Evolutionary conservation across 2,797 vertebrate genomes (phyloP).

Genomic region (Neoniphon sammara): DNA sequence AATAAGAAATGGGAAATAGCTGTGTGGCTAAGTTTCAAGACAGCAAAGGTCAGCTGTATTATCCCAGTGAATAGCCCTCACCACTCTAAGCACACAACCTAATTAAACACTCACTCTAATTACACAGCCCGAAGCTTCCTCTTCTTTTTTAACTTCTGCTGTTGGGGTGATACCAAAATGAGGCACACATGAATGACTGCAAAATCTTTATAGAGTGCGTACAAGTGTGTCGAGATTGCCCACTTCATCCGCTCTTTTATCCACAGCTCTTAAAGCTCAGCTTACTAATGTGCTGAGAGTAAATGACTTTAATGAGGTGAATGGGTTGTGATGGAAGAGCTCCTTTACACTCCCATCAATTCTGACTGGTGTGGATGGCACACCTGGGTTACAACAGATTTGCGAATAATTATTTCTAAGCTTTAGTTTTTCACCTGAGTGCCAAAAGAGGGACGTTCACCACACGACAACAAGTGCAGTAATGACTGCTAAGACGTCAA

Average conservation of each 20-base stretch:
- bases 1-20: neutral
- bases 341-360: constrained; percentile 50
- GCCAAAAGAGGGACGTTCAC: constrained; percentile 2
- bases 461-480: neutral
- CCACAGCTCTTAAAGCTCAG: constrained; percentile 57
- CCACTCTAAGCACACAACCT: constrained; percentile 58
- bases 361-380: constrained; percentile 28
- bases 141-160: constrained; percentile 38
- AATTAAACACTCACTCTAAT: constrained; percentile 75
- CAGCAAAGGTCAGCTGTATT: constrained; percentile 66
- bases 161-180: constrained; percentile 25
- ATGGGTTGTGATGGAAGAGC: constrained; percentile 61
- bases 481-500: constrained; percentile 21
- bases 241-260: constrained; percentile 68
- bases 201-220: constrained; percentile 56
- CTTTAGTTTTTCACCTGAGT: constrained; percentile 25
- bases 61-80: constrained; percentile 61
- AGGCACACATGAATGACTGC: constrained; percentile 56
- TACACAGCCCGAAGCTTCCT: constrained; percentile 51
- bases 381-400: constrained; percentile 28
- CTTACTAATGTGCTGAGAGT: constrained; percentile 64
- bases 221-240: constrained; percentile 58
- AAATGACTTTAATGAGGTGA: constrained; percentile 69
- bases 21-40: constrained; percentile 18
- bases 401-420: constrained; percentile 19